A percentile compares a stretch with the other conserved stretches of the same genome.
Conservation (phyloP, 2,113 vertebrate species). For the Bagarius yarrelli region DNA sequence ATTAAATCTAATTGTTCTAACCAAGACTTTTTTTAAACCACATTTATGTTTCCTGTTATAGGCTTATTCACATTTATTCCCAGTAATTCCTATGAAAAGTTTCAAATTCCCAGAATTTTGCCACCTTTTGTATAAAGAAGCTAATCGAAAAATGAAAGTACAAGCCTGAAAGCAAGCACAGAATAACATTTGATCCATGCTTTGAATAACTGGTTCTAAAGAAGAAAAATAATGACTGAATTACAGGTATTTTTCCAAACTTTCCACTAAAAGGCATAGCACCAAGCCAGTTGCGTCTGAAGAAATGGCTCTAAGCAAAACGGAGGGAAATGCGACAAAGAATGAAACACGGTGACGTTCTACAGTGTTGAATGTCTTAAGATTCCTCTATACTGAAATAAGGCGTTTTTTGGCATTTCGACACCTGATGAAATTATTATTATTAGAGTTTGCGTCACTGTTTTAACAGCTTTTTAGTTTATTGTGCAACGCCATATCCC, state of each 20-base stretch:
- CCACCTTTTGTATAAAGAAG: too few relatives aligned
- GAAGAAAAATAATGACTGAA: background rate
- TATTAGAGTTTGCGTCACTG: too few relatives aligned
- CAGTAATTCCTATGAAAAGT: too few relatives aligned
- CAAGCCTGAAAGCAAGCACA: constrained; percentile 5
- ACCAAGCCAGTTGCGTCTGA: background rate
- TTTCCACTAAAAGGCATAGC: background rate
- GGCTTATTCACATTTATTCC: too few relatives aligned
- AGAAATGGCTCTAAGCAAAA: constrained; percentile 9
- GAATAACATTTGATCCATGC: background rate
- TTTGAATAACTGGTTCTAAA: background rate
- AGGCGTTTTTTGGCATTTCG: background rate
- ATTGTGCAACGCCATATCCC: background rate
- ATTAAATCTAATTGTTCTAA: too few relatives aligned
- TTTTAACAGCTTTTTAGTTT: too few relatives aligned
- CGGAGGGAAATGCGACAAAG: background rate
- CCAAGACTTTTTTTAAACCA: too few relatives aligned
- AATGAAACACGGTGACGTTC: background rate
- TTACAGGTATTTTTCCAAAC: background rate
- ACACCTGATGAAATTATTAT: background rate
- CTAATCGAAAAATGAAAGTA: constrained; percentile 18
- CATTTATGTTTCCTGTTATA: too few relatives aligned
- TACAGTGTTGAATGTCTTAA: background rate
- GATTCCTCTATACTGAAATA: background rate
- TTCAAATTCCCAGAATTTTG: too few relatives aligned